Evolutionary conservation across 2,888 invertebrate genomes (phyloP).

Genomic region (Oligia fasciuncula): DNA sequence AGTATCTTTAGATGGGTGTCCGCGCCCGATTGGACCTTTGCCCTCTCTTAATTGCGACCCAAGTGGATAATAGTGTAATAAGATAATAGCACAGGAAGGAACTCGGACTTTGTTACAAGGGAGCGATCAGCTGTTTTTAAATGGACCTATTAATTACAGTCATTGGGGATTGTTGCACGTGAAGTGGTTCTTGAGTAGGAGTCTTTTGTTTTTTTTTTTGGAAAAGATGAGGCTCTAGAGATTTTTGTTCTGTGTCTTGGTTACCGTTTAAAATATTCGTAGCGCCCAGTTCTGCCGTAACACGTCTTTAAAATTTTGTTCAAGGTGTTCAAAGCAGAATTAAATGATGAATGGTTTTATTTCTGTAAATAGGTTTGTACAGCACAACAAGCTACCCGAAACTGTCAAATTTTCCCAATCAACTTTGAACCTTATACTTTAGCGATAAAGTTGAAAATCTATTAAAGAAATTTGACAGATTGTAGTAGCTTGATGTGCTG

Average conservation of each 20-base stretch:
- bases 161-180: constrained; percentile 37
- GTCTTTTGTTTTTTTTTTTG: constrained; percentile 17
- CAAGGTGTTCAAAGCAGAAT: neutral
- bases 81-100: constrained; percentile 72
- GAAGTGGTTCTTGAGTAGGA: constrained; percentile 9
- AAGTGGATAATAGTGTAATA: constrained; percentile 80
- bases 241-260: constrained; percentile 14
- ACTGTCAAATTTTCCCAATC: too few species aligned
- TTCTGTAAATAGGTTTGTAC: neutral
- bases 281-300: too few species aligned
- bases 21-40: constrained; percentile 65
- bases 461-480: too few species aligned
- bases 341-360: neutral
- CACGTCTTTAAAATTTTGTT: neutral
- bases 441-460: too few species aligned
- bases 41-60: constrained; percentile 75
- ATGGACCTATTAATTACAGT: constrained; percentile 49
- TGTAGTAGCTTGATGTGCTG: too few species aligned
- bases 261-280: constrained; percentile 9
- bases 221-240: neutral
- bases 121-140: constrained; percentile 71
- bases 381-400: too few species aligned
- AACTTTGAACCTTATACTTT: too few species aligned
- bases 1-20: constrained; percentile 49
- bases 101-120: constrained; percentile 60